Conservation (phyloP, 2,888 invertebrate species). For the Thyatira batis region DNA sequence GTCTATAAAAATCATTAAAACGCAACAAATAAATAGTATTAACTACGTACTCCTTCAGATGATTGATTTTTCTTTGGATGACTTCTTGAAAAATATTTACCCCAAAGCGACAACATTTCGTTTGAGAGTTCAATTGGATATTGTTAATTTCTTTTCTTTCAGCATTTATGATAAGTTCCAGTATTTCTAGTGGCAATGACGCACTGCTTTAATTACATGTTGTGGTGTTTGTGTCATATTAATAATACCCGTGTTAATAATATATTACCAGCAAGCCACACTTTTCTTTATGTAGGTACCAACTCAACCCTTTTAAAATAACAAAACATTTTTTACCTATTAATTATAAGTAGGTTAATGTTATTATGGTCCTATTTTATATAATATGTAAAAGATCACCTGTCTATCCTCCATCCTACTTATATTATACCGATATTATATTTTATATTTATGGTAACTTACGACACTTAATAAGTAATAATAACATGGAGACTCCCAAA, state of each 20-base stretch:
- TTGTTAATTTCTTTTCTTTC: too few species aligned
- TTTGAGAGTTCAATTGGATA: not conserved
- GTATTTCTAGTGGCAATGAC: not conserved
- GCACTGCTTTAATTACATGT: not conserved
- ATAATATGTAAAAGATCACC: too few species aligned
- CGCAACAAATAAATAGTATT: too few species aligned
- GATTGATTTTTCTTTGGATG: not conserved
- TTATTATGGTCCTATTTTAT: too few species aligned
- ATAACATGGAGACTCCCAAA: too few species aligned
- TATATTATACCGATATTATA: too few species aligned
- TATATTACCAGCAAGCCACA: not conserved
- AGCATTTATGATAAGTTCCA: not conserved
- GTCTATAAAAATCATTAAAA: too few species aligned
- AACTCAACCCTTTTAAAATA: not conserved
- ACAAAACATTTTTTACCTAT: not conserved
- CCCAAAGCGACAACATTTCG: not conserved
- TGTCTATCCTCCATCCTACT: too few species aligned
- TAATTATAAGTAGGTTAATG: too few species aligned
- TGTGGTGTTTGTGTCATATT: not conserved
- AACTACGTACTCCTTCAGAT: not conserved
- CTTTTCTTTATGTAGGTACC: not conserved
- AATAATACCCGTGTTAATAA: not conserved
- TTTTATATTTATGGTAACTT: too few species aligned
- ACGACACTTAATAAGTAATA: too few species aligned
- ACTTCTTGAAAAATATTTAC: not conserved